phyloP scores from a whole-genome alignment of 1,140 invertebrate genomes.

The Hycleus cichorii region DNA sequence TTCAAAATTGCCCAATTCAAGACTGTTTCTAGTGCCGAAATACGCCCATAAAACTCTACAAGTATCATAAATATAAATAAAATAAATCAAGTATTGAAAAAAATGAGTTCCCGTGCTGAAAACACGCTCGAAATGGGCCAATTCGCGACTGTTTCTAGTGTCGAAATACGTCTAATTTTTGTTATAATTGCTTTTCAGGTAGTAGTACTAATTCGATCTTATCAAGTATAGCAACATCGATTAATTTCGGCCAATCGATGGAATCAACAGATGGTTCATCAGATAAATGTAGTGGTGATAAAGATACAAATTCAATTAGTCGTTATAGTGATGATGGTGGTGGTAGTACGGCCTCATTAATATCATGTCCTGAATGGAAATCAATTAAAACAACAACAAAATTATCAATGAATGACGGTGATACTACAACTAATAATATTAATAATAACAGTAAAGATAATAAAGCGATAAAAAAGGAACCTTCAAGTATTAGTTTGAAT shows the following conservation, averaged over 20 bases:
- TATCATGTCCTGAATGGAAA: conserved; percentile 52
- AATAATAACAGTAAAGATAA: neutral
- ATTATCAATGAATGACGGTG: neutral
- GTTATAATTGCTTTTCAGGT: conserved; percentile 15
- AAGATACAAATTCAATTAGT: conserved; percentile 31
- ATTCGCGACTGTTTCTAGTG: no score
- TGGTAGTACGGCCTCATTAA: conserved; percentile 56
- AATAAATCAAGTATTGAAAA: no score
- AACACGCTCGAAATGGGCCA: no score
- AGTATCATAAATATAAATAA: no score
- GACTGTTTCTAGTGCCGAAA: no score
- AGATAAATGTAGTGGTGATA: conserved; percentile 24
- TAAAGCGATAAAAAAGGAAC: conserved; percentile 2
- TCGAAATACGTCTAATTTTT: no score
- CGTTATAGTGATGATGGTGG: conserved; percentile 46
- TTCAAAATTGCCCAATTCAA: no score
- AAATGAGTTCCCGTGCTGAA: no score
- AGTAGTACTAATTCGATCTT: conserved; percentile 34
- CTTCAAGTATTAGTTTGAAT: conserved; percentile 15
- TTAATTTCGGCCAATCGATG: conserved; percentile 34
- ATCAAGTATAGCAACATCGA: conserved; percentile 32
- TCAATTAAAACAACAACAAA: conserved; percentile 39
- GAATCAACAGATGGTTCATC: conserved; percentile 43
- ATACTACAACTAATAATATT: no score
- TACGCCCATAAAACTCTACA: no score